Evolutionary conservation across 2,113 vertebrate genomes (phyloP).

Genomic region (Brachypteracias leptosomus): DNA sequence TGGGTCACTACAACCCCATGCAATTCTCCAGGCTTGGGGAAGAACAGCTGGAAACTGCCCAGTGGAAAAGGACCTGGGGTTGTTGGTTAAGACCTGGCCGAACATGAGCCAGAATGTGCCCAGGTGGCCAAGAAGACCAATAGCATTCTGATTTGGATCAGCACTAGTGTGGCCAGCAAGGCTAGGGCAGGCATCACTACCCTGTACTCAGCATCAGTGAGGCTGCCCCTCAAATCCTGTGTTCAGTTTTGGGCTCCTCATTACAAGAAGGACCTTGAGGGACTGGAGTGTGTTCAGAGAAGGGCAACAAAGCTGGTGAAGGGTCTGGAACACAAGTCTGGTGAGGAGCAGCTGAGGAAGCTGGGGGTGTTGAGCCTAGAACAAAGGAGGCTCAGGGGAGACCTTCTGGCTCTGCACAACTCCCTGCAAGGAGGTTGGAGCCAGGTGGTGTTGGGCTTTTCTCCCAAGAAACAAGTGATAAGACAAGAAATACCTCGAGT

Average conservation of each 20-base stretch:
- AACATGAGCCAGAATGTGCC: no score
- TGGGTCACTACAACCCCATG: background rate
- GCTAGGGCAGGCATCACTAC: background rate
- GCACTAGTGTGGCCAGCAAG: no score
- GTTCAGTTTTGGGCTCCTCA: background rate
- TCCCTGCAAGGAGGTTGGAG: no score
- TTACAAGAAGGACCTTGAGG: background rate
- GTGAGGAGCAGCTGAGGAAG: no score
- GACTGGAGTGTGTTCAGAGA: background rate
- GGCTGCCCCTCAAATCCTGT: background rate
- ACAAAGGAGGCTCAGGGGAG: background rate
- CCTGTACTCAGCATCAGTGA: background rate
- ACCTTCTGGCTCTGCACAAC: background rate
- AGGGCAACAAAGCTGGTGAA: background rate
- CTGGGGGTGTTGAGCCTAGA: background rate
- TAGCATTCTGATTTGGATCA: no score
- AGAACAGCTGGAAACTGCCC: no score
- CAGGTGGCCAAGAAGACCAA: no score
- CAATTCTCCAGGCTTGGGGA: background rate
- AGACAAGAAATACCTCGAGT: fast-evolving
- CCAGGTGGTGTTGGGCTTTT: fast-evolving
- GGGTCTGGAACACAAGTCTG: no score
- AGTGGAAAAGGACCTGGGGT: no score
- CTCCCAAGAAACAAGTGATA: background rate
- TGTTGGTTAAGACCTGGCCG: no score